Evolutionary conservation across 1,140 invertebrate species (phyloP).

Genomic region (Tetragnatha versicolor): DNA sequence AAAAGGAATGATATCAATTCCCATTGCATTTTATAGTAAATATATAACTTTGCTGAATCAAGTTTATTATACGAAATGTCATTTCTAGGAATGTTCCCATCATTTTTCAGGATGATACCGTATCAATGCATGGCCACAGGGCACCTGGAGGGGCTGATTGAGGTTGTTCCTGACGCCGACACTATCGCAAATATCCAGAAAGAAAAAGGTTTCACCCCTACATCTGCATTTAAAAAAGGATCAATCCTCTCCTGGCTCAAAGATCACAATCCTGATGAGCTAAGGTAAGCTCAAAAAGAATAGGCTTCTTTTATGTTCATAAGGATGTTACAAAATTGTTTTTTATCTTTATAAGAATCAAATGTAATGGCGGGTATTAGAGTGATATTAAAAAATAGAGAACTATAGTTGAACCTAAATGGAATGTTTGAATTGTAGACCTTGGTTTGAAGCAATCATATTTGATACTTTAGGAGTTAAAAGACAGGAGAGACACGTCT

Average conservation of each 20-base stretch:
- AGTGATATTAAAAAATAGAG: no score
- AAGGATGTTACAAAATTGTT: no score
- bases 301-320: no score
- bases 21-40: not conserved
- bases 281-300: conserved; percentile 30
- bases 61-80: not conserved
- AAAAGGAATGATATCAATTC: not conserved
- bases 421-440: no score
- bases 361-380: no score
- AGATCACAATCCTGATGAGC: conserved; percentile 64
- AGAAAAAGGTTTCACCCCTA: conserved; percentile 82
- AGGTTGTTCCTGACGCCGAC: conserved; percentile 90
- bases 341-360: no score
- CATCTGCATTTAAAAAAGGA: conserved; percentile 84
- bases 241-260: conserved; percentile 75
- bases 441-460: no score
- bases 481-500: no score
- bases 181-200: conserved; percentile 98
- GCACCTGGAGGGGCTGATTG: conserved; percentile 89
- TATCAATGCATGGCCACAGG: conserved; percentile 96
- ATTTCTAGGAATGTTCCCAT: not conserved
- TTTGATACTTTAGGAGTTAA: no score
- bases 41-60: not conserved
- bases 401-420: no score
- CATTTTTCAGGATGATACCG: conserved; percentile 80